These are phyloP conservation scores for Struthio camelus DNA, from an alignment of 2,113 vertebrate genomes.

Conservation along the genomic window DNA sequence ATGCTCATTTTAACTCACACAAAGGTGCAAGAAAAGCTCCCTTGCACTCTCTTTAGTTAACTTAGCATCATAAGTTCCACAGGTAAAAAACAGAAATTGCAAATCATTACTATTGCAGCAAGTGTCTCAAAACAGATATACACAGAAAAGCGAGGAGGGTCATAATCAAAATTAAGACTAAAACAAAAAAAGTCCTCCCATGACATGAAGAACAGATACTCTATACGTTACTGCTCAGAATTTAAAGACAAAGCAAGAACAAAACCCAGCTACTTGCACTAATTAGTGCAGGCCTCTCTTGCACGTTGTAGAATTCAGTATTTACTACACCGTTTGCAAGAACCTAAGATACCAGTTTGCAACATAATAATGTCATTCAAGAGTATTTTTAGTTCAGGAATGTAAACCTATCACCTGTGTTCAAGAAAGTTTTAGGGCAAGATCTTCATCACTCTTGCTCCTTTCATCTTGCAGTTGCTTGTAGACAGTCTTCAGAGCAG, in stretches of 20 bases:
- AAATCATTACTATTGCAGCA: not conserved
- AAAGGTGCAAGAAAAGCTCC: not conserved
- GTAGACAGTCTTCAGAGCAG: not conserved
- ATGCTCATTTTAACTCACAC: not conserved
- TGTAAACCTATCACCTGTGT: not conserved
- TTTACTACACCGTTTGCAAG: not conserved
- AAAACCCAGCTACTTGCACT: not conserved
- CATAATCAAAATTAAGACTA: not conserved
- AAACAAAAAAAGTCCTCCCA: not conserved
- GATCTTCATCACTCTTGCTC: not conserved
- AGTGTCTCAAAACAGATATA: slow-evolving; percentile 44
- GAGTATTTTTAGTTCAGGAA: not conserved
- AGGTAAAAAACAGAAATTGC: slow-evolving; percentile 4
- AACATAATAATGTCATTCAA: not conserved
- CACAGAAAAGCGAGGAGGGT: not conserved
- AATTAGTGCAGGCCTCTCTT: not conserved
- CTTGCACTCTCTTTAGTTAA: not conserved
- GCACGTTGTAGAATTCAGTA: not conserved
- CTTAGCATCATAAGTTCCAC: not conserved
- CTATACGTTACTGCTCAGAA: not conserved
- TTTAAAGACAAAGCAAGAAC: not conserved
- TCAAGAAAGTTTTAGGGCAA: not conserved
- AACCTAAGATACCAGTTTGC: not conserved
- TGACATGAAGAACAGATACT: not conserved
- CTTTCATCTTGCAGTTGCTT: not conserved